A percentile compares a stretch with the other conserved stretches of the same genome.
Evolutionary conservation across 2,113 vertebrate species (phyloP).

Genomic region (Thalassoma bifasciatum): DNA sequence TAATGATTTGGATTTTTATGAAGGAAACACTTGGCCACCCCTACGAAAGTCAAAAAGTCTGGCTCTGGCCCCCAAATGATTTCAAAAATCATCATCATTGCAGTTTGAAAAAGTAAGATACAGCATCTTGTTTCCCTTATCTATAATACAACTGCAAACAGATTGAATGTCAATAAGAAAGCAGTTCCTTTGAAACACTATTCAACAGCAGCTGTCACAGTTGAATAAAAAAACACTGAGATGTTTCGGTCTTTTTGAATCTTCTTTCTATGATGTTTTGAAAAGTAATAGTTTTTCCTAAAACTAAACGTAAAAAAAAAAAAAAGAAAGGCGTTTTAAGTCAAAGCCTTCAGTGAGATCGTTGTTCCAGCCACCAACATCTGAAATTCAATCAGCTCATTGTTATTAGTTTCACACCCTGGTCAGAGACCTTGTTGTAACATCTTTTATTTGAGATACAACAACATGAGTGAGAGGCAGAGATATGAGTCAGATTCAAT

Average conservation of each 20-base stretch:
- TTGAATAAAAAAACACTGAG: constrained; percentile 3
- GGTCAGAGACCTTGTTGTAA: constrained; percentile 9
- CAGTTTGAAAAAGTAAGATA: background rate
- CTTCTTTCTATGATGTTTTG: too few species aligned
- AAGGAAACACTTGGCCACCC: too few species aligned
- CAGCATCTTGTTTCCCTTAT: background rate
- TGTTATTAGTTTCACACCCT: constrained; percentile 38
- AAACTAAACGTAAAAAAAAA: too few species aligned
- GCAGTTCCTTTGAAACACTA: background rate
- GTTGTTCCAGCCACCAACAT: constrained; percentile 3
- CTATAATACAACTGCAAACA: background rate
- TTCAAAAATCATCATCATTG: background rate
- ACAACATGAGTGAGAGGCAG: constrained; percentile 31
- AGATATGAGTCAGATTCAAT: constrained; percentile 48
- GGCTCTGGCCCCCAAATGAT: background rate
- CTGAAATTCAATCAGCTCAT: constrained; percentile 16
- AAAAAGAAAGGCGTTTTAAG: too few species aligned
- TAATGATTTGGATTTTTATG: too few species aligned
- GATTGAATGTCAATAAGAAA: background rate
- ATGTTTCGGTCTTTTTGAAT: background rate
- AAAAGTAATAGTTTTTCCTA: too few species aligned
- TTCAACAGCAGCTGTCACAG: constrained; percentile 7
- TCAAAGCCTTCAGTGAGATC: too few species aligned
- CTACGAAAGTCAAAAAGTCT: too few species aligned
- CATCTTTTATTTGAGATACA: constrained; percentile 20